Evolutionary conservation across 1,140 invertebrate genomes (phyloP), one percentile per base, ranked within the genome.

Genomic region (Dolichoris vasculosae): DNA sequence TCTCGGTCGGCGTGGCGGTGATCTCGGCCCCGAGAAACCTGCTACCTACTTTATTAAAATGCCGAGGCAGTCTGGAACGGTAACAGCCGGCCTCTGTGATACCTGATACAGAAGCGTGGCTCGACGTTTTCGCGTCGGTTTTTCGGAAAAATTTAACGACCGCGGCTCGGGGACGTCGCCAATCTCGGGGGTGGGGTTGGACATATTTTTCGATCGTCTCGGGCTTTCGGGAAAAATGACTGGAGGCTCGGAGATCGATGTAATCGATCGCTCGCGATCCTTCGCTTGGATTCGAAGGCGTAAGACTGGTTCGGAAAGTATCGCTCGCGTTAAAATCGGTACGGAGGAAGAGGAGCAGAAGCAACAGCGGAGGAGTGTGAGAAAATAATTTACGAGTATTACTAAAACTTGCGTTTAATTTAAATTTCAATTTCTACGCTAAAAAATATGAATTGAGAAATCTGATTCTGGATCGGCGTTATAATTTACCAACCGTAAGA

Each of bases 41-140:
- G 84, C 77, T 85, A 69, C 84, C 69, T 81, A 75, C 78, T 85
- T 85, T 79, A 84, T 84, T 84, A 84, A 76, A 51, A 48, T 67
- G 63, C 67, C 40, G 64, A 48, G 80, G 40, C 40, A 63, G 67
- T 15, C 63, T 38, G 23, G 63, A 71, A 77, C 71, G 67, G 82
- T 69, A 55, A 71, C 71, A 35, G 46, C 67, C 67, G 67, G 67
- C 67, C 38, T 55, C 46, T 32, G 3, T 48, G 71, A 82, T 82
- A 73, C 35, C 80, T 59, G 81, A 73, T 82, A 82, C 69, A 82
- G 81, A 67, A 59, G 40, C 76, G 30, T 55, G 51, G 35, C 59
- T 38, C 26, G 13, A 32, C 78, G 26, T 69, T 81, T 81, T 67
- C 40, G 20, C 38, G 43, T 23, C 20, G 3, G 6, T 73, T 73